These are phyloP conservation scores for Chaenodraco wilsoni DNA, from an alignment of 2,797 vertebrate genomes.

Conservation along the genomic window DNA sequence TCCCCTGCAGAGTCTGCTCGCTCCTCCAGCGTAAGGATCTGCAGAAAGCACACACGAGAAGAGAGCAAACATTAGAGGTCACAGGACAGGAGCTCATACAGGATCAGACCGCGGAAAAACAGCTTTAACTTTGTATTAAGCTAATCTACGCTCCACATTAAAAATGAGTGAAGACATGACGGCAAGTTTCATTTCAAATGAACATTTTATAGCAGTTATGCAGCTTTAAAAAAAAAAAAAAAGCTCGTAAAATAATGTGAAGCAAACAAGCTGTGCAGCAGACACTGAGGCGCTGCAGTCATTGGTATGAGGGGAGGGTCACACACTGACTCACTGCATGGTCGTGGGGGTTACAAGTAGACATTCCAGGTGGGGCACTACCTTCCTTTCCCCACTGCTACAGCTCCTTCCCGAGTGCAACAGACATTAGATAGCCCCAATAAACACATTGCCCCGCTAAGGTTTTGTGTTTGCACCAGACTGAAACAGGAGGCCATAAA, in stretches of 20 bases:
- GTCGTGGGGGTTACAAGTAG: conserved; percentile 62
- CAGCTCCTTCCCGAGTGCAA: conserved; percentile 32
- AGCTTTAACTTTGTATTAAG: conserved; percentile 5
- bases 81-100: conserved; percentile 16
- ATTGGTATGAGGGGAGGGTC: conserved; percentile 33
- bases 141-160: conserved; percentile 19
- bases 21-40: conserved; percentile 98
- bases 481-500: conserved; percentile 66
- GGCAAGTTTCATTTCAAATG: not conserved
- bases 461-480: conserved; percentile 53
- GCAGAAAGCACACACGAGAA: conserved; percentile 23
- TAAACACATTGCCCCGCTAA: conserved; percentile 57
- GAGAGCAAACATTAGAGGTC: conserved; percentile 52
- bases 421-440: conserved; percentile 62
- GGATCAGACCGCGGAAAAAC: conserved; percentile 13
- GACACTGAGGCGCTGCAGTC: conserved; percentile 45
- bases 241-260: conserved; percentile 15
- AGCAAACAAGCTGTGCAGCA: conserved; percentile 48
- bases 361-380: conserved; percentile 64
- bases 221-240: conserved; percentile 13
- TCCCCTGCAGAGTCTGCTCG: conserved; percentile 90
- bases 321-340: conserved; percentile 42
- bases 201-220: not conserved
- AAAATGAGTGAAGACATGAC: conserved; percentile 7
- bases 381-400: conserved; percentile 32